phyloP scores from a whole-genome alignment of 2,888 invertebrate genomes.

The Lapara coniferarum region DNA sequence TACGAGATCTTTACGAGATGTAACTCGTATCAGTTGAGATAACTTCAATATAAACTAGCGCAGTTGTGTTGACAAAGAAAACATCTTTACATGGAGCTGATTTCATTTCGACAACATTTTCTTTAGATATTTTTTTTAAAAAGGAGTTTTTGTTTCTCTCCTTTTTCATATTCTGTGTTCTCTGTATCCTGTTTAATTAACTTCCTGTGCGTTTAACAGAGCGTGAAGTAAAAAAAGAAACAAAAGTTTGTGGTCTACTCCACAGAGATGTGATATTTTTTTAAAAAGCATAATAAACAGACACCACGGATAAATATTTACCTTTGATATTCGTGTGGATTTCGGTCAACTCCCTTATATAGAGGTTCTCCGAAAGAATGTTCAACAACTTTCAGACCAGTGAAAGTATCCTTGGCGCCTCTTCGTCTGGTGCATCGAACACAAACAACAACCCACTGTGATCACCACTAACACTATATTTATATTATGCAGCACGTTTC shows the following conservation, averaged over 20 bases:
- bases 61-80: slow-evolving; percentile 2
- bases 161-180: not conserved
- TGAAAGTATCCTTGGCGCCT: slow-evolving; percentile 81
- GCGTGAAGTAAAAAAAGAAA: slow-evolving; percentile 8
- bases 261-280: not conserved
- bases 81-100: not conserved
- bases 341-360: slow-evolving; percentile 57
- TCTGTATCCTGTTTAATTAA: not conserved
- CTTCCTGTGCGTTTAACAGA: slow-evolving; percentile 16
- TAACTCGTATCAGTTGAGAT: slow-evolving; percentile 6
- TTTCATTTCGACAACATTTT: not conserved
- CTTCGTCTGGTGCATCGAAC: slow-evolving; percentile 62
- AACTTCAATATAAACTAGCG: slow-evolving; percentile 6
- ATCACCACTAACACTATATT: slow-evolving; percentile 55
- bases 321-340: slow-evolving; percentile 42
- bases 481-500: slow-evolving; percentile 42
- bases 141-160: not conserved
- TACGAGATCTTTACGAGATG: slow-evolving; percentile 1
- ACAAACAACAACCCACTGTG: slow-evolving; percentile 54
- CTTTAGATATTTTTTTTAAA: not conserved
- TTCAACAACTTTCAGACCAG: slow-evolving; percentile 81
- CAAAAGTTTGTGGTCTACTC: not conserved
- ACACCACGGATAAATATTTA: slow-evolving; percentile 21
- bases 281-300: not conserved
- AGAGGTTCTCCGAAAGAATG: slow-evolving; percentile 78